Evolutionary conservation across 2,888 invertebrate species (phyloP).

Genomic region (Hydroisotoma schaefferi): DNA sequence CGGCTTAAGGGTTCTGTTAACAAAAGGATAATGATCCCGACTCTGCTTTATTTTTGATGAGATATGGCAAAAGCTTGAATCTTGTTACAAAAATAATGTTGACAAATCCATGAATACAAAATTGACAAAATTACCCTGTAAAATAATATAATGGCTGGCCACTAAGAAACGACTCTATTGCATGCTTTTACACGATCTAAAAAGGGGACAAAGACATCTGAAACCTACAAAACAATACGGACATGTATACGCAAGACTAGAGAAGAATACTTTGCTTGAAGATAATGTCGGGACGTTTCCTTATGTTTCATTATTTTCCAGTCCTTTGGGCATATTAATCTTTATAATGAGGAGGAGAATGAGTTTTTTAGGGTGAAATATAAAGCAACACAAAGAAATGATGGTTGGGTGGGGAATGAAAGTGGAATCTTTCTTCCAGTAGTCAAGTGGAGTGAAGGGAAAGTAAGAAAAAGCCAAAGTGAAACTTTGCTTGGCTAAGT

Average conservation of each 20-base stretch:
- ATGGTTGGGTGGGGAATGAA: slow-evolving; percentile 1
- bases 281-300: too few relatives aligned
- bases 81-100: slow-evolving; percentile 2
- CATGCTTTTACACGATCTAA: too few relatives aligned
- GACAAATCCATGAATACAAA: slow-evolving; percentile 1
- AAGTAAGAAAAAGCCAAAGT: not conserved
- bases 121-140: not conserved
- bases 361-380: slow-evolving; percentile 6
- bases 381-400: too few relatives aligned
- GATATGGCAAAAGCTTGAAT: not conserved
- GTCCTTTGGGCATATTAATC: slow-evolving; percentile 12
- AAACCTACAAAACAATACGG: too few relatives aligned
- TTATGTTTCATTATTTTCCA: not conserved
- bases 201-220: too few relatives aligned
- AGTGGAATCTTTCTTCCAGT: not conserved
- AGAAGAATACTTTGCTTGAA: too few relatives aligned
- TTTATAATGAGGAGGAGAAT: slow-evolving; percentile 10
- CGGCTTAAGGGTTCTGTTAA: too few relatives aligned
- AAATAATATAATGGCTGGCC: not conserved
- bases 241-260: too few relatives aligned
- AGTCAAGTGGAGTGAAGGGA: too few relatives aligned
- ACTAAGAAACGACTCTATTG: too few relatives aligned
- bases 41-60: too few relatives aligned
- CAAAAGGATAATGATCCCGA: too few relatives aligned
- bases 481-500: not conserved